A percentile compares a stretch with the other conserved stretches of the same genome.
Evolutionary conservation across 2,113 vertebrate species (phyloP).

Genomic region (Hippolais icterina): DNA sequence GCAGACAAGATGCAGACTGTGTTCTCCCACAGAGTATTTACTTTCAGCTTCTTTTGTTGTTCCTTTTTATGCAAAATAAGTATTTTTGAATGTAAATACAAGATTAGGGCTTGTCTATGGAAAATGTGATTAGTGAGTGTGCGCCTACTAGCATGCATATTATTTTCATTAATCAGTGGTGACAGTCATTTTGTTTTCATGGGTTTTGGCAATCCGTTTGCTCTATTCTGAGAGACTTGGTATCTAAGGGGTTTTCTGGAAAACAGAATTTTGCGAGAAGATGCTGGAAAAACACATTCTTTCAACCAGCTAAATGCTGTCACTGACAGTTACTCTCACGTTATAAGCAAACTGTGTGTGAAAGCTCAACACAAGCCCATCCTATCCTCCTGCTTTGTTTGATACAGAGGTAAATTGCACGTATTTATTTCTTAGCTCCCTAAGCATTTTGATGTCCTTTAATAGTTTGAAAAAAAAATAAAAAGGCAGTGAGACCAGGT

Average conservation of each 20-base stretch:
- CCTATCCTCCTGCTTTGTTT: neutral
- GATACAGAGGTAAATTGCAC: neutral
- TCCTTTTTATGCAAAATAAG: constrained; percentile 28
- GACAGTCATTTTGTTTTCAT: constrained; percentile 41
- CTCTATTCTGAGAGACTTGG: neutral
- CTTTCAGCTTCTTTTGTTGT: constrained; percentile 28
- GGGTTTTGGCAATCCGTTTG: neutral
- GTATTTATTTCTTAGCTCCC: neutral
- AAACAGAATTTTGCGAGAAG: neutral
- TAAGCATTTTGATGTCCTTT: neutral
- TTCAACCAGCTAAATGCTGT: constrained; percentile 23
- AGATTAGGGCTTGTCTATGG: constrained; percentile 4
- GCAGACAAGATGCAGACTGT: neutral
- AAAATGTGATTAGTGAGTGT: constrained; percentile 4
- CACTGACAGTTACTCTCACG: neutral
- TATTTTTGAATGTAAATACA: constrained; percentile 23
- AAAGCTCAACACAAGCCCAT: neutral
- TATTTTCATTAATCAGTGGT: constrained; percentile 40
- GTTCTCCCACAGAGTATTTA: constrained; percentile 17
- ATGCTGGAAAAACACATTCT: neutral
- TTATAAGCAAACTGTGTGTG: neutral
- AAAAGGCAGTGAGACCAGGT: neutral
- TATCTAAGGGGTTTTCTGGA: neutral
- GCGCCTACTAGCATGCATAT: neutral
- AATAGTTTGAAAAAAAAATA: neutral